Evolutionary conservation across 2,797 vertebrate species (phyloP).

Genomic region (Pipistrellus nathusii): DNA sequence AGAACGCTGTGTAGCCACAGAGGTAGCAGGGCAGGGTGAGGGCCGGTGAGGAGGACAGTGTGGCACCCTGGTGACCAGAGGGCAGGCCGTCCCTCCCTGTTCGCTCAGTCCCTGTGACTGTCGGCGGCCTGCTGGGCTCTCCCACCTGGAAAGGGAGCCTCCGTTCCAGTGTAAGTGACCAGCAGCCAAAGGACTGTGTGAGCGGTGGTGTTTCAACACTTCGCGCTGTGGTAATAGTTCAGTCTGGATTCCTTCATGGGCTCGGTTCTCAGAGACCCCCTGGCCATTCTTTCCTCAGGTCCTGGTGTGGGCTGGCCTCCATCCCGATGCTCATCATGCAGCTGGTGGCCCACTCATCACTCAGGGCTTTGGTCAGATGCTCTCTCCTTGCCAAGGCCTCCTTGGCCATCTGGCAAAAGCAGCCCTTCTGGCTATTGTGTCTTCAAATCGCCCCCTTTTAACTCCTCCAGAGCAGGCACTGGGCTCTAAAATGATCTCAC

Average conservation of each 20-base stretch:
- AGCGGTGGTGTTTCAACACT: not conserved
- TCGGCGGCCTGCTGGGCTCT: not conserved
- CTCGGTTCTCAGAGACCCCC: accelerated
- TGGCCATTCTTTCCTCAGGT: accelerated
- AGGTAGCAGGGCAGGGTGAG: not conserved
- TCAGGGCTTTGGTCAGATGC: not conserved
- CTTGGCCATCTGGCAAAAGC: not conserved
- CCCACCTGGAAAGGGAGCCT: not conserved
- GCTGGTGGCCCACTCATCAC: not conserved
- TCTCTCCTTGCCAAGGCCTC: not conserved
- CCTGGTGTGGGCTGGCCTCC: not conserved
- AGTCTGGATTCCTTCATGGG: not conserved
- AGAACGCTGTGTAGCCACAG: not conserved
- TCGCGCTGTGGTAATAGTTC: not conserved
- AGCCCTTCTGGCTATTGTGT: not conserved
- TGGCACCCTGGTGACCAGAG: accelerated
- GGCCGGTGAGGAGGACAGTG: not conserved
- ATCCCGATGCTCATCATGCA: accelerated
- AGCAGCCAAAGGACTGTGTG: not conserved
- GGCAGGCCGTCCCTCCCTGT: accelerated
- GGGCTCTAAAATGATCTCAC: not conserved
- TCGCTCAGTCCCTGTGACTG: not conserved
- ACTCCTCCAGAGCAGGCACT: not conserved
- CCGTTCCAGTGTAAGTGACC: not conserved
- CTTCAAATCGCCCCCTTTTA: not conserved